A percentile compares a stretch with the other conserved stretches of the same genome.
Evolutionary conservation across 2,113 vertebrate genomes (phyloP).

Genomic region (Indri indri): DNA sequence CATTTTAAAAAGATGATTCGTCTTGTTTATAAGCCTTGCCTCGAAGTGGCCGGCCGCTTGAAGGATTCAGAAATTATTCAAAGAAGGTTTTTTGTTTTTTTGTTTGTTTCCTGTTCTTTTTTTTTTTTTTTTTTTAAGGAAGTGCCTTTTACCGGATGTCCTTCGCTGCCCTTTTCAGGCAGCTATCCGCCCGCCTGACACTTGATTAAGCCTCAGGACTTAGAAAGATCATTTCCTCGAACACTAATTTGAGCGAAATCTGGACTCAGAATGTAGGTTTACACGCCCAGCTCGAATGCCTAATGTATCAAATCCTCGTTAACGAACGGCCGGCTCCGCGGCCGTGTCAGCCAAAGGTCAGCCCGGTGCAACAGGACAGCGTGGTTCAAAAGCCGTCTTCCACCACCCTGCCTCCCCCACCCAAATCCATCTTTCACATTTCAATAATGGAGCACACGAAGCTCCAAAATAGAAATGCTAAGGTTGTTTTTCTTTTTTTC

Average conservation of each 20-base stretch:
- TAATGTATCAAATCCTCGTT: slow-evolving; percentile 81
- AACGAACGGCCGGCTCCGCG: slow-evolving; percentile 69
- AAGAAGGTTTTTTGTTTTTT: not conserved
- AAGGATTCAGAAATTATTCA: slow-evolving; percentile 40
- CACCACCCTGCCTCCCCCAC: slow-evolving; percentile 3
- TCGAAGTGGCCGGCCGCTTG: not conserved
- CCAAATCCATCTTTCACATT: slow-evolving; percentile 59
- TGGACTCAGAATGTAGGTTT: slow-evolving; percentile 65
- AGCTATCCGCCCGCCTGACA: slow-evolving; percentile 41
- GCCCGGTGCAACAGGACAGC: slow-evolving; percentile 70
- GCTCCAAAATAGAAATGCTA: slow-evolving; percentile 24
- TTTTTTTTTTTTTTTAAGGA: not conserved
- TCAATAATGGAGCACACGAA: slow-evolving; percentile 39
- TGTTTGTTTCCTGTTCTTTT: not conserved
- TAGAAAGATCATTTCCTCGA: slow-evolving; percentile 56
- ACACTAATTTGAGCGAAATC: slow-evolving; percentile 69
- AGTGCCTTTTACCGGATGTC: not conserved
- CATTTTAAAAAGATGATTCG: not conserved
- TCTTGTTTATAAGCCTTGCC: slow-evolving; percentile 11
- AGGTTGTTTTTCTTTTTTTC: not conserved
- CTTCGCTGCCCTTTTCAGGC: slow-evolving; percentile 43
- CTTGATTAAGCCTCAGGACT: slow-evolving; percentile 64
- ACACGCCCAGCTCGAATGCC: slow-evolving; percentile 68
- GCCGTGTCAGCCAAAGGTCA: slow-evolving; percentile 84
- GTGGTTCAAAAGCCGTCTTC: slow-evolving; percentile 65